Evolutionary conservation across 2,888 invertebrate genomes (phyloP), one percentile per base, ranked within the genome.

Genomic region (Leptinotarsa tumamoca): DNA sequence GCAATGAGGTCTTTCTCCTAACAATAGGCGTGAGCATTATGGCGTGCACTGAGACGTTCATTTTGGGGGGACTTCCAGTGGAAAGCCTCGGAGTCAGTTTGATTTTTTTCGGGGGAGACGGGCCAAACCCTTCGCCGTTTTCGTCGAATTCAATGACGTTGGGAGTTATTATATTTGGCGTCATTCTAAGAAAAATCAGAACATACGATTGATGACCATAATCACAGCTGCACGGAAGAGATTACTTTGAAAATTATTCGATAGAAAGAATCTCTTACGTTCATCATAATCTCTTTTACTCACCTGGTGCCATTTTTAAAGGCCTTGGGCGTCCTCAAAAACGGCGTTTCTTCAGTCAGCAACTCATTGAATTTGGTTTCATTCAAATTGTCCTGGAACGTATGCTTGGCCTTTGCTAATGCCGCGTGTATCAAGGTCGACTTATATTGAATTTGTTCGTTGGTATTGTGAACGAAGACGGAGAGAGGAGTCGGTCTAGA

Each of bases 321-420:
- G 43, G 86, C 82, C 33, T 90, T 90, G 0, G 92, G 92, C 0
- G 92, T 92, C 76, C 92, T 91, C 61, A 93, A 89, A 83, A 93
- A 93, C 0, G 93, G 93, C 0, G 91, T 91, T 7, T 91, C 90
- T 80, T 92, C 91, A 7, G 84, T 85, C 52, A 78, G 72, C 89
- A 88, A 72, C 88, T 90, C 78, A n/a, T 74, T 77, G 54, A 51
- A 54, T 89, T 77, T 88, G 89, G 77, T 89, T 7, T 43, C 33
- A 89, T 89, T 74, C n/a, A 79, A 52, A 33, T 81, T 79, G 23
- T 84, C 89, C 87, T 81, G 89, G 90, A 88, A 92, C 2, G 86
- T 88, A 77, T 90, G 89, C 72, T 87, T 87, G 43, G 90, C 88
- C 83, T 90, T 90, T 3, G 87, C 85, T 80, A 91, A 83, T 13